These are phyloP conservation scores for Pantherophis vulpinus DNA, from an alignment of 2,797 vertebrate species.

Conservation along the genomic window DNA sequence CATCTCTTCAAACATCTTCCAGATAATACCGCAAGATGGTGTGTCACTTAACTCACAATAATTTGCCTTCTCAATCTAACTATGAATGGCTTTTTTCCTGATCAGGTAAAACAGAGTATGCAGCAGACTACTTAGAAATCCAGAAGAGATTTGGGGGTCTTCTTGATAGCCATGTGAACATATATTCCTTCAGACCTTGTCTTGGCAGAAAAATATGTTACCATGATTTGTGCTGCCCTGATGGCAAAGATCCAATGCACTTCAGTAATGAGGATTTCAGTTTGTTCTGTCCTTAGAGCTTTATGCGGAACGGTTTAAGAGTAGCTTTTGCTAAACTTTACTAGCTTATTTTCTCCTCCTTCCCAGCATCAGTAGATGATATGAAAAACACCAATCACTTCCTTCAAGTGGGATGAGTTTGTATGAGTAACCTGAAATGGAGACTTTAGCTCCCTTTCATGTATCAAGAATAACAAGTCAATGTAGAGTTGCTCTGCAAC, in stretches of 20 bases:
- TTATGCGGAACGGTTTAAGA: neutral
- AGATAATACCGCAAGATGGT: neutral
- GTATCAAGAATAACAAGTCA: neutral
- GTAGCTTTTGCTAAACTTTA: neutral
- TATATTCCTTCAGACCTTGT: neutral
- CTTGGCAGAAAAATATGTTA: neutral
- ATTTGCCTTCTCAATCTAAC: neutral
- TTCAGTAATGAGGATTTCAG: neutral
- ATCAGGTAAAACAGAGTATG: neutral
- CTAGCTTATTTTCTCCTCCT: neutral
- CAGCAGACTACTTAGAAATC: neutral
- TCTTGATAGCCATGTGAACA: neutral
- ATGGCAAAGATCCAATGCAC: neutral
- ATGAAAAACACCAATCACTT: neutral
- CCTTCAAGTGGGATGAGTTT: neutral
- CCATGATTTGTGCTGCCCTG: neutral
- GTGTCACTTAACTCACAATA: neutral
- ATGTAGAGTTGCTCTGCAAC: neutral
- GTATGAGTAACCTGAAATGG: neutral
- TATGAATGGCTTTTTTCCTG: neutral
- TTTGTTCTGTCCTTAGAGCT: neutral
- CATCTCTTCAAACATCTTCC: neutral
- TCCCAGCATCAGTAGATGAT: neutral
- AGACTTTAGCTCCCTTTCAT: neutral
- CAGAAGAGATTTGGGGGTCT: neutral